Evolutionary conservation across 2,113 vertebrate species (phyloP).

Genomic region (Carassius auratus): DNA sequence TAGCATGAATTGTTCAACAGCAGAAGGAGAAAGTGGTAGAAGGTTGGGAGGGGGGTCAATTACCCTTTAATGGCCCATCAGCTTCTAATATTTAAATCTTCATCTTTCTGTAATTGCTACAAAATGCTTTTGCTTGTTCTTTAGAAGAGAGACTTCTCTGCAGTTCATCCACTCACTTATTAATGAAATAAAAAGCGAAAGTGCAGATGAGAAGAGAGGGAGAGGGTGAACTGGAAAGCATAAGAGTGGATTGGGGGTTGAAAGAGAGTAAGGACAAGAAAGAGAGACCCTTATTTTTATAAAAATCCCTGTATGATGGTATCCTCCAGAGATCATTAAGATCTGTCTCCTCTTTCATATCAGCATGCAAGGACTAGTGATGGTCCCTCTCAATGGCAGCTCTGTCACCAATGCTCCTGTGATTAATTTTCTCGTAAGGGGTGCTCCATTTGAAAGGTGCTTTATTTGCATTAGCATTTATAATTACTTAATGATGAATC

Average conservation of each 20-base stretch:
- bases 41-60: constrained; percentile 57
- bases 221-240: neutral
- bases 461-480: constrained; percentile 96
- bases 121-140: constrained; percentile 60
- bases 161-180: constrained; percentile 64
- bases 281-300: constrained; percentile 57
- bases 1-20: neutral
- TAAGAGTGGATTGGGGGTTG: neutral
- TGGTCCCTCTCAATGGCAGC: constrained; percentile 63
- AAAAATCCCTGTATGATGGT: constrained; percentile 66
- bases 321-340: constrained; percentile 74
- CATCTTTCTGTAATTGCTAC: constrained; percentile 70
- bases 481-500: constrained; percentile 99
- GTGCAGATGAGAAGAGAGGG: constrained; percentile 42
- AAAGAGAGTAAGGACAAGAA: constrained; percentile 16
- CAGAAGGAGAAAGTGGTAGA: neutral
- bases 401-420: constrained; percentile 70
- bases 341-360: constrained; percentile 66
- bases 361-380: constrained; percentile 65
- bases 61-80: constrained; percentile 76
- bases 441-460: constrained; percentile 83
- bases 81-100: constrained; percentile 78
- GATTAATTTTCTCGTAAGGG: constrained; percentile 76
- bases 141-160: constrained; percentile 64
- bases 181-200: constrained; percentile 65